Percentiles rank a stretch among this genome's conserved stretches.
Evolutionary conservation across 2,888 invertebrate genomes (phyloP).

Genomic region (Arrhopalites spinosus): DNA sequence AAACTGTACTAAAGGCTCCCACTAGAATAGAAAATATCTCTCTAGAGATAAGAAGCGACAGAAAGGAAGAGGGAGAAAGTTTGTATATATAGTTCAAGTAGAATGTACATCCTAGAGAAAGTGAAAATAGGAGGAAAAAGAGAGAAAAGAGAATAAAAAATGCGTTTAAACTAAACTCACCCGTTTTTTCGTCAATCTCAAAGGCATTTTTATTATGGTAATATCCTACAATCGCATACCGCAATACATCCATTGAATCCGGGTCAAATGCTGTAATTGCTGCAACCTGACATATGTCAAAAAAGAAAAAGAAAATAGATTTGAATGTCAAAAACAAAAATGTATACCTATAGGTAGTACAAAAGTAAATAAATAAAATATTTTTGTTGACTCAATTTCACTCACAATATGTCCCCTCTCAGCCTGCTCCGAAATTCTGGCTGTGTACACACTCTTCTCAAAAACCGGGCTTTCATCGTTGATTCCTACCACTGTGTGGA

Average conservation of each 20-base stretch:
- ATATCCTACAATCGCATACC: constrained; percentile 81
- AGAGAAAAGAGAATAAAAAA: neutral
- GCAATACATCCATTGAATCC: constrained; percentile 77
- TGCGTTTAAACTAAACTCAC: constrained; percentile 58
- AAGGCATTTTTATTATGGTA: constrained; percentile 80
- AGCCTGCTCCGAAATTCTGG: constrained; percentile 78
- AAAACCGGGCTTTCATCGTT: constrained; percentile 90
- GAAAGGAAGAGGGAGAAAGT: neutral
- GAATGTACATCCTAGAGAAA: too few species aligned
- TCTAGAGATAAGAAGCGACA: neutral
- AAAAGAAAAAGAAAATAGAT: too few species aligned
- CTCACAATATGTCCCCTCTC: constrained; percentile 83
- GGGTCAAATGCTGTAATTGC: constrained; percentile 87
- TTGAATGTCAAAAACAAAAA: too few species aligned
- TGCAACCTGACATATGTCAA: too few species aligned
- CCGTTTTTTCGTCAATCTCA: constrained; percentile 72
- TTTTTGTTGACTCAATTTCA: too few species aligned
- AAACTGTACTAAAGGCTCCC: neutral
- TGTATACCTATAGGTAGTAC: too few species aligned
- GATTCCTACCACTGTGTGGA: constrained; percentile 74
- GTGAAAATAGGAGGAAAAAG: neutral
- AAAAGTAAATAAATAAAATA: too few species aligned
- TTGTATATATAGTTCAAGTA: neutral
- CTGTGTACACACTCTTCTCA: constrained; percentile 79
- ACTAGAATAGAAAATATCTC: neutral